Base-by-base conservation (phyloP, 2,113 vertebrate species). In the Thymallus thymallus region DNA sequence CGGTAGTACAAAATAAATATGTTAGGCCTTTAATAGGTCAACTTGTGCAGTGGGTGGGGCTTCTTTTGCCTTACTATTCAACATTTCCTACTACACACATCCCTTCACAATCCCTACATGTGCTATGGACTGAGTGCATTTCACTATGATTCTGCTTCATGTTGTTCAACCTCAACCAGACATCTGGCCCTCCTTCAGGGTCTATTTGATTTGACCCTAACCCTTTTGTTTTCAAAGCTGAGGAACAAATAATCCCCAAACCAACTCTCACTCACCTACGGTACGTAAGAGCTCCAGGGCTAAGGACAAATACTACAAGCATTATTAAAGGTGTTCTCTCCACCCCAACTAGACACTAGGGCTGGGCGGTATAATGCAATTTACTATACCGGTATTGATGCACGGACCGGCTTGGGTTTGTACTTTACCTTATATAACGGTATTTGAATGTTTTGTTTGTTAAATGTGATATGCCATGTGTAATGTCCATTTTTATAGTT, bases 211-310 rank as follows among this genome's bases (percentile, higher is more conserved):
- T 29, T 63, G 23, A 45, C 76, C 73, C 79, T 72, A 79, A 76
- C 80, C 71, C 70, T 73, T 85, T 77, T 64, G 60, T 74, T 78
- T 77, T 82, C 62, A 83, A 80, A 83, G 80, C 79, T 68, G 69
- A 64, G 55, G 20, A 60, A 10, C 61, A 71, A 65, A 76, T 74
- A 35, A 45, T 72, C 76, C 35, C 75, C 65, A 45, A 41, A 66
- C 69, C 71, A 48, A 45, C 76, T 74, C 9, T 71, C 56, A 14
- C 70, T 74, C 56, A 20, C 80, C 75, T 86, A 14, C 16, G 14
- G 16, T 51, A 56, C 62, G 29, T 77, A 80, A 80, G 87, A 85
- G 45, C 75, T 81, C 76, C 75, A 78, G 12, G 74, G 79, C 60
- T 71, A 58, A 14, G 20, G 45, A 64, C 61, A 78, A 78, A 82